Base-by-base conservation (phyloP, 2,113 vertebrate genomes). In the Larimichthys polyactis region DNA sequence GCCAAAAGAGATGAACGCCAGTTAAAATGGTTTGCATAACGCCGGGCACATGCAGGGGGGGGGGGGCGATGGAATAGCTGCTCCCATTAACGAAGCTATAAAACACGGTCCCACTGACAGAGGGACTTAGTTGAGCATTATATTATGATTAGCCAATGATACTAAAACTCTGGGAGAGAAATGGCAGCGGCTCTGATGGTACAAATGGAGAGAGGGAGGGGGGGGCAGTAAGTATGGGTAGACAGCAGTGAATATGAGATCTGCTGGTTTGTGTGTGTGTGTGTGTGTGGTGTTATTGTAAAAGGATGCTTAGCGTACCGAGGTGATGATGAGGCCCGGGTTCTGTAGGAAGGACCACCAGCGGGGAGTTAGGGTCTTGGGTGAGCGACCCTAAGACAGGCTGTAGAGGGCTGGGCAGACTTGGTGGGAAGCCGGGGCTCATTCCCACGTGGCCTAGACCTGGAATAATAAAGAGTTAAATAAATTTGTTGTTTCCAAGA, bases 331-430 rank as follows among this genome's bases (percentile, higher is more conserved):
- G 97, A 82, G 97, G 75, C 0, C 97, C 91, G 2, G 97, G 95
- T 77, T 99, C 98, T 0, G 96, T 94, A 62, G 98, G 97, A 79
- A 99, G 95, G 85, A 99, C 97, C 90, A 98, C 97, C n/a, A 99
- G 96, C 67, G 97, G 96, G 4, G 97, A 76, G 5, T 96, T 94
- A 29, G 96, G 92, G n/a, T 98, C 97, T 94, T 98, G 98, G 81
- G 96, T 93, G 29, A 99, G 96, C 11, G 97, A 97, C 15, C 93
- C 92, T 87, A 99, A 95, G 81, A 99, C 97, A 0, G 97, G 95
- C 90, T 97, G 96, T 92, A 99, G 94, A 78, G 97, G 81, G 89
- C 96, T 96, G 78, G 97, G 95, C 91, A 99, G 96, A 6, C 97
- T 96, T 20, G 97, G 73, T 0, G 97, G 96, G 90, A 98, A 99